Conservation (phyloP, 2,888 invertebrate species). For the Oxycera nigricornis region DNA sequence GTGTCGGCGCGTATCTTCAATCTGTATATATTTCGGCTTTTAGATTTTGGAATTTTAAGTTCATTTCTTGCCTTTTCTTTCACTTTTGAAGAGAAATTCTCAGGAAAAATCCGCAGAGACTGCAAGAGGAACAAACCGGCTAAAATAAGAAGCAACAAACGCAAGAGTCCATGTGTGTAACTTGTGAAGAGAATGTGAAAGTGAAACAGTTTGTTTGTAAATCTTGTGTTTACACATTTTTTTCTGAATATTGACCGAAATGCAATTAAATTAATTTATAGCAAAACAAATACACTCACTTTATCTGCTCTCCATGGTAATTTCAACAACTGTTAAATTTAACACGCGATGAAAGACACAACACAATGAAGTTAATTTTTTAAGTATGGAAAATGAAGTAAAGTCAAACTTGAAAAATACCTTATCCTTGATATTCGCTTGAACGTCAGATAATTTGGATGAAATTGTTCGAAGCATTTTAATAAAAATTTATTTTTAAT, state of each 20-base stretch:
- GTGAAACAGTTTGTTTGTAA: too few species aligned
- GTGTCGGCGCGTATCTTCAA: too few species aligned
- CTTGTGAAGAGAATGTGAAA: too few species aligned
- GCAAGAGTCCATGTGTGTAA: too few species aligned
- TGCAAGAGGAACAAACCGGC: too few species aligned
- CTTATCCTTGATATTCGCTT: constrained; percentile 18
- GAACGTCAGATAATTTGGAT: background rate
- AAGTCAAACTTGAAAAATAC: background rate
- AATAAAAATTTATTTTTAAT: background rate
- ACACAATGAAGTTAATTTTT: background rate
- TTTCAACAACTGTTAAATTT: background rate
- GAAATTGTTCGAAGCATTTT: constrained; percentile 13
- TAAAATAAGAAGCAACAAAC: too few species aligned
- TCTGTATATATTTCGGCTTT: too few species aligned
- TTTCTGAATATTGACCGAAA: background rate
- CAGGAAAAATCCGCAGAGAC: too few species aligned
- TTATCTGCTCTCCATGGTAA: background rate
- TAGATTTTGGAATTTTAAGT: too few species aligned
- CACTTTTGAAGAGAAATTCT: too few species aligned
- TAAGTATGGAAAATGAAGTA: background rate
- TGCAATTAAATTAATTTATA: background rate
- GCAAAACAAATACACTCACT: background rate
- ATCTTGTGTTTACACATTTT: background rate
- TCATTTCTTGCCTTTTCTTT: too few species aligned
- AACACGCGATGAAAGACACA: background rate